Base-by-base conservation (phyloP, 2,797 vertebrate species). In the Coreius guichenoti region DNA sequence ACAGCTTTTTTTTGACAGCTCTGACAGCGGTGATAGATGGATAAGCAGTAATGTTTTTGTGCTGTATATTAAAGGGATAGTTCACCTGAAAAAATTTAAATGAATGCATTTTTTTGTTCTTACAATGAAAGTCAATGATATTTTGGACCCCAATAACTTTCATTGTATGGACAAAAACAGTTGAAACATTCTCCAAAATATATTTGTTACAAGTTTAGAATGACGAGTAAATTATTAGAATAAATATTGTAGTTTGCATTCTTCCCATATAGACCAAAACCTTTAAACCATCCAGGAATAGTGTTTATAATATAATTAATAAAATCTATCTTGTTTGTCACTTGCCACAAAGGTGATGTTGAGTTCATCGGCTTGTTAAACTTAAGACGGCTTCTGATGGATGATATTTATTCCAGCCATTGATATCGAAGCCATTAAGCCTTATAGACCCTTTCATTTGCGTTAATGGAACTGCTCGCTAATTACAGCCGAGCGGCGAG, bases 361-460 rank as follows among this genome's bases (percentile, higher is more conserved):
- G 31, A 83, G 51, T 79, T 79, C 39, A 72, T 31, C 1, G 26
- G n/a, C 75, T 70, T 84, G 75, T 84, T 72, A 45, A 72, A 78
- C 65, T 49, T 39, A 67, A 69, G 19, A 51, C 12, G 6, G 47
- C 65, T 13, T 61, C 83, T 49, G 39, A 70, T 61, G 5, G 23
- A 47, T 80, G 51, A 72, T 72, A 61, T 72, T 72, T 74, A 49
- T 77, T 77, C 17, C 63, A 36, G 63, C 19, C 63, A 56, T 78
- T 87, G 63, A 82, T 72, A 84, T 81, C 26, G 8, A 45, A 68
- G 49, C 43, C 83, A 85, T 81, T 78, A 87, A 33, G 80, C 17
- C 39, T 33, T 51, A 67, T 65, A 29, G 29, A 74, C 65, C 43
- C 75, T 83, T 80, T 84, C 51, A 77, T 82, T 82, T 79, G 47